phyloP scores from a whole-genome alignment of 1,140 invertebrate genomes.

The Hesperophylax magnus region DNA sequence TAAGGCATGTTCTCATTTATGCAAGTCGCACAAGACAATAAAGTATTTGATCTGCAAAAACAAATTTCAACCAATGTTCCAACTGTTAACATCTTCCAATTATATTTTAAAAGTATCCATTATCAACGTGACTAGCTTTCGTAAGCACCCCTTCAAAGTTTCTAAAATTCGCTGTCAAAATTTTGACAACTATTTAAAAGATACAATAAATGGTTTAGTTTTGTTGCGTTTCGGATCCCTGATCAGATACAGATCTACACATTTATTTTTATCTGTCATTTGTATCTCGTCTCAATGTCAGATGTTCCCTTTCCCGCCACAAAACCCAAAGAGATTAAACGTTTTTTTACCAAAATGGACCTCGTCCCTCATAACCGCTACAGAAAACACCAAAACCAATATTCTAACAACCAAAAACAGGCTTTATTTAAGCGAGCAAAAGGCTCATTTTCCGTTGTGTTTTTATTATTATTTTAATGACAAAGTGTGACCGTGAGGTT shows the following conservation, averaged over 20 bases:
- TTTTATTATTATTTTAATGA: not conserved
- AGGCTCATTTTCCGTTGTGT: not conserved
- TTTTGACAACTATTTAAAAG: not conserved
- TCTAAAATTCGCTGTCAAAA: not conserved
- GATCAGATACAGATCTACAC: conserved; percentile 51
- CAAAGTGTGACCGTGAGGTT: conserved; percentile 28
- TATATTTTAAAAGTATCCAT: too few relatives aligned
- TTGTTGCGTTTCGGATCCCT: conserved; percentile 15
- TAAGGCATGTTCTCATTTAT: too few relatives aligned
- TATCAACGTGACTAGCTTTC: too few relatives aligned
- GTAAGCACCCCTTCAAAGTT: too few relatives aligned
- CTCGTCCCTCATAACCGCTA: not conserved
- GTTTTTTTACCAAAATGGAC: conserved; percentile 41
- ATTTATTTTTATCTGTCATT: conserved; percentile 58
- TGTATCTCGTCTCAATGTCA: conserved; percentile 56
- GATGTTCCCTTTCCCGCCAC: conserved; percentile 43
- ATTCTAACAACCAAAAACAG: too few relatives aligned
- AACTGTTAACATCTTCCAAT: too few relatives aligned
- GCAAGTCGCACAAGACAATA: too few relatives aligned
- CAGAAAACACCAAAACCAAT: too few relatives aligned
- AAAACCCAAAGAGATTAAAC: conserved; percentile 56
- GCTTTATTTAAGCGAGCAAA: not conserved
- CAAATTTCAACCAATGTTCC: too few relatives aligned
- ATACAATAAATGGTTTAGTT: too few relatives aligned
- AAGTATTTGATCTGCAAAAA: too few relatives aligned